phyloP scores from a whole-genome alignment of 30 jellyfish, hydroid and myxozoan species.

The Aurelia coerulea region DNA sequence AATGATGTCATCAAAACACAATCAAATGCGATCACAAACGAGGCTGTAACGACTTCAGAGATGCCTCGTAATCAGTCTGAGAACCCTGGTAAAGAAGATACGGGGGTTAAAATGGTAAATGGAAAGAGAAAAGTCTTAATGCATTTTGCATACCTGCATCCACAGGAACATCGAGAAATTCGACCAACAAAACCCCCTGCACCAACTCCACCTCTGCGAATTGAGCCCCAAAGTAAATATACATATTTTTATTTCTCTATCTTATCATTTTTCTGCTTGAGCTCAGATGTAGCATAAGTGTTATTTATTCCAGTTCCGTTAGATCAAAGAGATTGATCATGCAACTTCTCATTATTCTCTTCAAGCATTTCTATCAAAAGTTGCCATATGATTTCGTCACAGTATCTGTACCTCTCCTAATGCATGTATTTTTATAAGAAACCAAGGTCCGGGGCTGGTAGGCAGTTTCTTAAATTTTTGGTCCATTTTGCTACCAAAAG shows the following conservation, averaged over 20 bases:
- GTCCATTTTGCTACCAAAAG: too few species aligned
- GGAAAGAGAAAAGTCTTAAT: constrained; percentile 64
- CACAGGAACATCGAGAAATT: constrained; percentile 66
- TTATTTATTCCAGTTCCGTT: too few species aligned
- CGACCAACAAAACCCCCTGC: constrained; percentile 82
- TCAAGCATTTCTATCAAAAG: too few species aligned
- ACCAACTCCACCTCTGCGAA: constrained; percentile 91
- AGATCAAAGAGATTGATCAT: too few species aligned
- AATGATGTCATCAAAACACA: not conserved
- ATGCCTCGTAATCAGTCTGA: not conserved
- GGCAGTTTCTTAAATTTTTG: too few species aligned
- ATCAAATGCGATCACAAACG: not conserved
- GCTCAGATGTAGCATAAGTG: too few species aligned
- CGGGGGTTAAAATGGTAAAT: constrained; percentile 3
- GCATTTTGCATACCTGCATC: constrained; percentile 92
- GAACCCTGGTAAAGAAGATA: not conserved
- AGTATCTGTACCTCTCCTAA: too few species aligned
- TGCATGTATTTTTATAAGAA: too few species aligned
- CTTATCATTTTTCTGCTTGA: not conserved
- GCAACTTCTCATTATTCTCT: too few species aligned
- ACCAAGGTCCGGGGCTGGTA: too few species aligned
- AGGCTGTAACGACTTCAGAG: not conserved
- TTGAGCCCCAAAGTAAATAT: constrained; percentile 94
- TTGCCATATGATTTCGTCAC: too few species aligned
- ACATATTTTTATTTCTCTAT: not conserved